A percentile compares a stretch with the other conserved stretches of the same genome.
Conservation (phyloP, 2,888 invertebrate species). For the Ecliptopera silaceata region DNA sequence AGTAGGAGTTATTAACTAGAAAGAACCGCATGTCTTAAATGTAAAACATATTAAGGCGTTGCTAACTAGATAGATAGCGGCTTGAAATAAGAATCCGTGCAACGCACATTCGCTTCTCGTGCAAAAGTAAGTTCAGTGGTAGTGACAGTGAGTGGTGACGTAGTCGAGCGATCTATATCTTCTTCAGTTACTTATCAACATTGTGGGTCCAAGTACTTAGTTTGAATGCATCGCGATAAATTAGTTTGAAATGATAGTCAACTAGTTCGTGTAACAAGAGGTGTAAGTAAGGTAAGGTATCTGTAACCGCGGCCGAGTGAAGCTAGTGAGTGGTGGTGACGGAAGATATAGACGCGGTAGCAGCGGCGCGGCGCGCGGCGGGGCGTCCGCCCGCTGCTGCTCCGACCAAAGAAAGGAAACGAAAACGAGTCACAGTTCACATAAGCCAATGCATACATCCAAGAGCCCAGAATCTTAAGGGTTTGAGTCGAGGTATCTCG, state of each 20-base stretch:
- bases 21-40: conserved; percentile 71
- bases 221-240: not conserved
- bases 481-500: conserved; percentile 80
- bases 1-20: conserved; percentile 51
- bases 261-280: conserved; percentile 39
- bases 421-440: conserved; percentile 83
- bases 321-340: conserved; percentile 42
- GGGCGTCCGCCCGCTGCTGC: conserved; percentile 61
- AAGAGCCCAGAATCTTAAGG: conserved; percentile 83
- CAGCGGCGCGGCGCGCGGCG: conserved; percentile 64
- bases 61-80: conserved; percentile 82
- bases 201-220: not conserved
- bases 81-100: conserved; percentile 82
- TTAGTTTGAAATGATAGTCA: not conserved
- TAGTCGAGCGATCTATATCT: conserved; percentile 79
- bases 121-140: conserved; percentile 76
- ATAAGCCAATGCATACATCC: conserved; percentile 83
- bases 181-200: conserved; percentile 41
- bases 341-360: conserved; percentile 79
- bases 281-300: conserved; percentile 38
- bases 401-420: conserved; percentile 81
- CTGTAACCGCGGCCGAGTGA: conserved; percentile 49
- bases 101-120: conserved; percentile 83
- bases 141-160: conserved; percentile 76
- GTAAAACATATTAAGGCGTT: conserved; percentile 77